Base-by-base conservation (phyloP, 1,140 invertebrate species). In the Hylaeus volcanicus region DNA sequence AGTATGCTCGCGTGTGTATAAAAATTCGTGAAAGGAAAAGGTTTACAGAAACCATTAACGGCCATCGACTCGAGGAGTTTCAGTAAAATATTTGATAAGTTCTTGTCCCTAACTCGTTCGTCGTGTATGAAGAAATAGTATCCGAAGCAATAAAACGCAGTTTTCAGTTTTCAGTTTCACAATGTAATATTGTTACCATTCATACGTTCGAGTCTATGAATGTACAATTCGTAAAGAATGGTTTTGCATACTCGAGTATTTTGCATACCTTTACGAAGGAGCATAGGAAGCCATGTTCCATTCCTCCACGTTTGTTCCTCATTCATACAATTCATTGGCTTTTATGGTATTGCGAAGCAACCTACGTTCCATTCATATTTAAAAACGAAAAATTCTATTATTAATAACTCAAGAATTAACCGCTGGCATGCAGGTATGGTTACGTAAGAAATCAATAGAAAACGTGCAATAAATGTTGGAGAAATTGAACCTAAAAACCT, bases 1-100 rank as follows among this genome's bases (percentile, higher is more conserved):
- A 79, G 58, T 72, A 79, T 55, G 69, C 37, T 79, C 48, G 76
- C 76, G 76, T 79, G 76, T 53, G 26, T 55, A 72, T 12, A 55
- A 72, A 79, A 79, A 79, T 79, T 79, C 61, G 39, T 14, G 76
- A 39, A 60, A 70, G 9, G 12, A 14, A 60, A 58, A 48, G 56
- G 56, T 15, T 72, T 12, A 8, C 5, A 2, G 45, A 71, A 63
- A 53, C n/a, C 45, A 51, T 26, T 26, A 43, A 63, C n/a, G 11
- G 14, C 41, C 5, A 39, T 48, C 53, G 41, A 45, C 26, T 2
- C 9, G 45, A 48, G 37, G 12, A 51, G 14, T 1, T 15, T 26
- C 26, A 26, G 26, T 26, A 61, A 74, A 56, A 15, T 63, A 37
- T 53, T 37, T 8, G 5, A n/a, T 12, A 45, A 64, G 12, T 77